Conservation (phyloP, 2,888 invertebrate species). For the Tinea semifulvella region DNA sequence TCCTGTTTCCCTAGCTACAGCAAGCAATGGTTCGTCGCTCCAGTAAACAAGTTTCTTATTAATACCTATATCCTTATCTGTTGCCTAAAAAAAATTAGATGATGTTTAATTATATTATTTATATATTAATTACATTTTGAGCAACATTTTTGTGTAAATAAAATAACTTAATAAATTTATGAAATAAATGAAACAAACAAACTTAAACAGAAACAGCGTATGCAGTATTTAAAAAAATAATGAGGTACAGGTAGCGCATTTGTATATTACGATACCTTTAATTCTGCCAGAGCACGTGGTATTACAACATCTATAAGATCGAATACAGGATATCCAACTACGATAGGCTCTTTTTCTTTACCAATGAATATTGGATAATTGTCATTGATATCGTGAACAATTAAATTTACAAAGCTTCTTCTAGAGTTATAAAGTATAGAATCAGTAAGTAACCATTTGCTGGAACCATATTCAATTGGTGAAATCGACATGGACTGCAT, state of each 20-base stretch:
- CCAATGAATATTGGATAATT: constrained; percentile 52
- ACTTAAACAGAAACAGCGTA: no score
- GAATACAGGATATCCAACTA: constrained; percentile 52
- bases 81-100: constrained; percentile 56
- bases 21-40: constrained; percentile 47
- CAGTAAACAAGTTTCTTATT: constrained; percentile 57
- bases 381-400: constrained; percentile 65
- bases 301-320: constrained; percentile 42
- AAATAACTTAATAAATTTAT: no score
- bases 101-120: neutral
- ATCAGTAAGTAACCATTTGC: constrained; percentile 49
- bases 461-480: constrained; percentile 42
- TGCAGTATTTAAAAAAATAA: no score
- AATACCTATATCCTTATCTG: constrained; percentile 62
- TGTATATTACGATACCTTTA: constrained; percentile 4
- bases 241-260: no score
- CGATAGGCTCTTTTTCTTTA: constrained; percentile 39
- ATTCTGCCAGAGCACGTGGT: constrained; percentile 44
- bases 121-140: no score
- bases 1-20: constrained; percentile 66
- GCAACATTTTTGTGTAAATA: no score
- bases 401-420: constrained; percentile 50
- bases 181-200: no score
- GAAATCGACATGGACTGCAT: constrained; percentile 28
- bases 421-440: constrained; percentile 41